A percentile compares a stretch with the other conserved stretches of the same genome.
phyloP scores from a whole-genome alignment of 2,888 invertebrate genomes.

The Sphaerophoria taeniata region DNA sequence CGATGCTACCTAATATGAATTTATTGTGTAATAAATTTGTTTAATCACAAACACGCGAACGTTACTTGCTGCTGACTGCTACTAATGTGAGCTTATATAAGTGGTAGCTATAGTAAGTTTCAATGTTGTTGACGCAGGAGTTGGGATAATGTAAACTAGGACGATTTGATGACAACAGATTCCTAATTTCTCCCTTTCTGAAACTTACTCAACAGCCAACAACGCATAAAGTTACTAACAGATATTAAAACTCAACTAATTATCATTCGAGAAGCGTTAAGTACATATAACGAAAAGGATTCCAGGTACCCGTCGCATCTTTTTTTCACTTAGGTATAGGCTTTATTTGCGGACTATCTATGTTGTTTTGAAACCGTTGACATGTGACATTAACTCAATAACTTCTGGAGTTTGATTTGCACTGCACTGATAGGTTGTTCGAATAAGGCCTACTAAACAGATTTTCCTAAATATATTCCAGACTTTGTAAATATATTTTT shows the following conservation, averaged over 20 bases:
- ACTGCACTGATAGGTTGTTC: no score
- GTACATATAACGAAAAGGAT: slow-evolving; percentile 37
- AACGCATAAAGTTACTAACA: no score
- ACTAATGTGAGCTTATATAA: slow-evolving; percentile 60
- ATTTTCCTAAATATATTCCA: no score
- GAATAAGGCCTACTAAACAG: no score
- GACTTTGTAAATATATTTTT: no score
- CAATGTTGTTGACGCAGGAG: slow-evolving; percentile 26
- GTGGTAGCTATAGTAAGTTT: no score
- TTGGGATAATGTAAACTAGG: slow-evolving; percentile 22
- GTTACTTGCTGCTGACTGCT: slow-evolving; percentile 27
- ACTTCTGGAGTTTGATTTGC: slow-evolving; percentile 37
- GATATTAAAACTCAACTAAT: slow-evolving; percentile 72
- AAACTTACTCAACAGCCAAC: no score
- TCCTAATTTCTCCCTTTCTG: not conserved
- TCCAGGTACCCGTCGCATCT: no score
- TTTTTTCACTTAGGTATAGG: slow-evolving; percentile 38
- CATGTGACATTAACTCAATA: slow-evolving; percentile 43
- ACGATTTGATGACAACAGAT: slow-evolving; percentile 37
- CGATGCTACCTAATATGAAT: slow-evolving; percentile 69
- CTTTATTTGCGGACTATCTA: slow-evolving; percentile 5
- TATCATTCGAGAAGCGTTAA: slow-evolving; percentile 66
- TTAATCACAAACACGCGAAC: slow-evolving; percentile 71
- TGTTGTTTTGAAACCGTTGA: slow-evolving; percentile 36
- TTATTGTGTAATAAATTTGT: slow-evolving; percentile 74